A percentile compares a stretch with the other conserved stretches of the same genome.
These are phyloP conservation scores for Bicyclus anynana DNA, from an alignment of 1,140 invertebrate genomes.

Conservation along the genomic window DNA sequence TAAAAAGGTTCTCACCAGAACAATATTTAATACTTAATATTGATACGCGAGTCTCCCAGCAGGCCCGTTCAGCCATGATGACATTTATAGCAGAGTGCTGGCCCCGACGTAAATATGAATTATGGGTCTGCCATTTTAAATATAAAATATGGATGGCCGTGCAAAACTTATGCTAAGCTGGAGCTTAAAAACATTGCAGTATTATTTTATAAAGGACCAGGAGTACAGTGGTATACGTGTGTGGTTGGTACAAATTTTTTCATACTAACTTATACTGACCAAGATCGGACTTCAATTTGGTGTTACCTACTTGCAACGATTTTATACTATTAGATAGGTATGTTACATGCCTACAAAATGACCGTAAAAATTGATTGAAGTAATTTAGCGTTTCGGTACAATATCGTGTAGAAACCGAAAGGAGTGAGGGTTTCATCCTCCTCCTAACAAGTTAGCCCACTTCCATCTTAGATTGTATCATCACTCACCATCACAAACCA, in stretches of 20 bases:
- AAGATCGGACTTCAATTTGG: no score
- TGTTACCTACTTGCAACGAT: no score
- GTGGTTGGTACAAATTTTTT: neutral
- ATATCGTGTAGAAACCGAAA: no score
- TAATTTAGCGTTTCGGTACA: no score
- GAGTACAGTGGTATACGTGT: neutral
- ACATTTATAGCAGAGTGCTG: constrained; percentile 10
- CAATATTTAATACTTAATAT: constrained; percentile 4
- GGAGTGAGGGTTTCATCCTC: no score
- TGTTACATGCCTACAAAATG: no score
- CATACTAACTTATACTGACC: no score
- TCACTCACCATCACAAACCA: no score
- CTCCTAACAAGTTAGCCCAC: no score
- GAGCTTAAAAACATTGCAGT: neutral
- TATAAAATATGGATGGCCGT: constrained; percentile 3
- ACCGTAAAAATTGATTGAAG: no score
- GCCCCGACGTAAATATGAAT: constrained; percentile 10
- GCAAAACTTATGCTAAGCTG: neutral
- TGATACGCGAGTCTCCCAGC: constrained; percentile 1
- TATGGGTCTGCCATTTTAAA: constrained; percentile 5
- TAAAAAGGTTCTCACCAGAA: neutral
- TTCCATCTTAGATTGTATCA: no score
- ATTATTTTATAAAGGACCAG: neutral
- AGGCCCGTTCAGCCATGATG: constrained; percentile 9
- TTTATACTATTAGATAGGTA: no score